phyloP scores from a whole-genome alignment of 2,113 vertebrate species.

The Diadophis punctatus region DNA sequence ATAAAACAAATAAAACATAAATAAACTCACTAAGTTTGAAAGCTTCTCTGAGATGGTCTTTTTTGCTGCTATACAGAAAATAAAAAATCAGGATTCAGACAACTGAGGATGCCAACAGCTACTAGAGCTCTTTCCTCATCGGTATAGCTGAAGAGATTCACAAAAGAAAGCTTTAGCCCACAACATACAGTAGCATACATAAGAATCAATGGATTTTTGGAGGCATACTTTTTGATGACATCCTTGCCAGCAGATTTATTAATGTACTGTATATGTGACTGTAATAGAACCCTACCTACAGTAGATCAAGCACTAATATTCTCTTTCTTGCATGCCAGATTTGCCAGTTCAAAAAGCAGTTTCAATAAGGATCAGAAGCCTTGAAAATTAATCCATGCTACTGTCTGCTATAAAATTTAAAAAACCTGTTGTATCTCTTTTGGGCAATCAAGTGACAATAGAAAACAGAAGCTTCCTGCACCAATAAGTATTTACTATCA shows the following conservation, averaged over 20 bases:
- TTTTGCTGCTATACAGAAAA: neutral
- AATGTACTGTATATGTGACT: neutral
- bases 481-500: neutral
- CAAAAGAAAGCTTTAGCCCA: neutral
- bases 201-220: neutral
- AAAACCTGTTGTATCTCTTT: neutral
- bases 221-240: neutral
- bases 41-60: neutral
- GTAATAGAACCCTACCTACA: neutral
- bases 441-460: neutral
- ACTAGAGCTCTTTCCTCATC: neutral
- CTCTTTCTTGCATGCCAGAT: neutral
- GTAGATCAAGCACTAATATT: neutral
- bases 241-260: neutral
- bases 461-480: neutral
- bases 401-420: neutral
- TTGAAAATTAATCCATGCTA: neutral
- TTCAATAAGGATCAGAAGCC: neutral
- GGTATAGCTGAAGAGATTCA: neutral
- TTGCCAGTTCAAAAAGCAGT: neutral
- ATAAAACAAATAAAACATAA: neutral
- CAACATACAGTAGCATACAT: neutral
- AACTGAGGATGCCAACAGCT: neutral
- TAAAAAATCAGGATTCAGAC: neutral
- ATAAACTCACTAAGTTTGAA: neutral